phyloP scores from a whole-genome alignment of 2,888 invertebrate species.

The Venusia cambrica region DNA sequence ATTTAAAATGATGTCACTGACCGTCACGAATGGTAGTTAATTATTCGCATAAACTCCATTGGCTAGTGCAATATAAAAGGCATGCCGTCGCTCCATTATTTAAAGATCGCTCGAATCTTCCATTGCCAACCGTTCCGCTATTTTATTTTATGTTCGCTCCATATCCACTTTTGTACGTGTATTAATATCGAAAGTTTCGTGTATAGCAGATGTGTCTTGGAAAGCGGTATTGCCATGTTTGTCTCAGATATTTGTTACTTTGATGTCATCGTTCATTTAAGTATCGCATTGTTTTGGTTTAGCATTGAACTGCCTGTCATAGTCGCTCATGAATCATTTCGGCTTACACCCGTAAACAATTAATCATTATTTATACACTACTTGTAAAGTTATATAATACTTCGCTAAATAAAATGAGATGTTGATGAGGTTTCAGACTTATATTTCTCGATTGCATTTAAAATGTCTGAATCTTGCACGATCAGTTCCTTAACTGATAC shows the following conservation, averaged over 20 bases:
- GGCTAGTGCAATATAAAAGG: constrained; percentile 16
- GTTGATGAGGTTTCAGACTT: too few relatives aligned
- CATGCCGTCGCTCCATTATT: constrained; percentile 18
- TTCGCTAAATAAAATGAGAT: too few relatives aligned
- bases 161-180: constrained; percentile 20
- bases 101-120: constrained; percentile 17
- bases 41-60: too few relatives aligned
- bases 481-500: too few relatives aligned
- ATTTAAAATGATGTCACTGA: too few relatives aligned
- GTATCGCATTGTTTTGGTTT: constrained; percentile 27
- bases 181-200: constrained; percentile 20
- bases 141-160: constrained; percentile 20
- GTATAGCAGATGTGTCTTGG: constrained; percentile 18
- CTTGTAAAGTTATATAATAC: too few relatives aligned
- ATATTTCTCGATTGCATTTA: too few relatives aligned
- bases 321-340: constrained; percentile 28
- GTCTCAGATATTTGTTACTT: constrained; percentile 24
- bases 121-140: constrained; percentile 15
- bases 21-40: too few relatives aligned
- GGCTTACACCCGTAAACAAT: too few relatives aligned
- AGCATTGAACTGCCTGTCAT: constrained; percentile 27
- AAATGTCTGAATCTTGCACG: too few relatives aligned
- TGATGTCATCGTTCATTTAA: constrained; percentile 32
- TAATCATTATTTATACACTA: too few relatives aligned
- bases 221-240: constrained; percentile 23